phyloP scores from a whole-genome alignment of 2,888 invertebrate genomes.

The Cheilosia vernalis region DNA sequence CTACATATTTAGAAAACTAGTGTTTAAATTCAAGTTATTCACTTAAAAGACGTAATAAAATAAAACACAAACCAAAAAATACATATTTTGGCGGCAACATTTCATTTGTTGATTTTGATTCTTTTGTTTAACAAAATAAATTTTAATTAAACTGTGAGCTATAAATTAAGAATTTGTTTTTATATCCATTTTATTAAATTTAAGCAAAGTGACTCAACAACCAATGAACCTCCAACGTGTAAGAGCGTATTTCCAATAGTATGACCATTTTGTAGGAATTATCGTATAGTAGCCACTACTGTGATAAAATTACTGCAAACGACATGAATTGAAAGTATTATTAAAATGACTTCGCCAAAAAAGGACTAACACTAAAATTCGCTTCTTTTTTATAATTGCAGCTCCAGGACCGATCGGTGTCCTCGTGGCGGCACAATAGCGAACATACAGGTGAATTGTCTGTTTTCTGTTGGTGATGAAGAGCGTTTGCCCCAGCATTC shows the following conservation, averaged over 20 bases:
- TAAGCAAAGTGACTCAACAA: constrained; percentile 75
- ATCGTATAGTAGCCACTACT: constrained; percentile 75
- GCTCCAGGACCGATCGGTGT: constrained; percentile 90
- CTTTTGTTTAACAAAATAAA: constrained; percentile 38
- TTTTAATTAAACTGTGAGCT: constrained; percentile 44
- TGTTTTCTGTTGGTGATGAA: constrained; percentile 91
- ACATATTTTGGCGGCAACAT: not conserved
- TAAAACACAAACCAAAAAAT: not conserved
- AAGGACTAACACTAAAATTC: constrained; percentile 67
- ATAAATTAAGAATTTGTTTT: constrained; percentile 67
- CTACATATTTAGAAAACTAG: constrained; percentile 9
- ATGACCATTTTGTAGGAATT: constrained; percentile 76
- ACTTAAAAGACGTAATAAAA: not conserved
- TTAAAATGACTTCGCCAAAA: constrained; percentile 45
- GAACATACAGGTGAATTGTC: constrained; percentile 90
- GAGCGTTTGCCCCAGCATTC: constrained; percentile 31
- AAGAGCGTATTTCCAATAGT: constrained; percentile 75
- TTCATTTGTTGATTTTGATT: not conserved
- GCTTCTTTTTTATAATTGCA: constrained; percentile 82
- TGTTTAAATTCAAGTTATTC: constrained; percentile 11
- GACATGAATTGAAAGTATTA: constrained; percentile 75
- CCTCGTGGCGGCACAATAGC: constrained; percentile 89
- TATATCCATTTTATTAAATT: constrained; percentile 73
- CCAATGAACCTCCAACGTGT: constrained; percentile 76
- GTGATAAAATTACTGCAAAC: constrained; percentile 75